Conservation (phyloP, 2,113 vertebrate species). For the Gobius niger region DNA sequence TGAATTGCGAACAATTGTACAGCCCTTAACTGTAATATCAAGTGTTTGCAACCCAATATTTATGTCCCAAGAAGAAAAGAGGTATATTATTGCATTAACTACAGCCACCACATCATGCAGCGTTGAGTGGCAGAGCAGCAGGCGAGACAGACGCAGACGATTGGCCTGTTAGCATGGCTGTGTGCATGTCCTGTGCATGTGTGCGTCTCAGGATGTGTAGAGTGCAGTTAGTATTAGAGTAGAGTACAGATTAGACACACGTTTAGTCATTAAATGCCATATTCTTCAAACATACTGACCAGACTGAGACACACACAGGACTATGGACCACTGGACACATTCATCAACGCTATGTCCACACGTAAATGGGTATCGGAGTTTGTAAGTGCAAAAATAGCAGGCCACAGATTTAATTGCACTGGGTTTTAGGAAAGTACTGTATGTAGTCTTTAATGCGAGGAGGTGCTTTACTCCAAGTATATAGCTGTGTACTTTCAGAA, state of each 20-base stretch:
- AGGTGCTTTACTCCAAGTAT: too few species aligned
- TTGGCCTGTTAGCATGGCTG: slow-evolving; percentile 45
- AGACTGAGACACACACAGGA: slow-evolving; percentile 67
- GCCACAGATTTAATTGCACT: too few species aligned
- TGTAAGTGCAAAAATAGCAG: too few species aligned
- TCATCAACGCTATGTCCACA: slow-evolving; percentile 4
- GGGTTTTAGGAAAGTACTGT: too few species aligned
- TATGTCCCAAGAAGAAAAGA: too few species aligned
- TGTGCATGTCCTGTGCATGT: slow-evolving; percentile 55
- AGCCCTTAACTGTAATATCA: too few species aligned
- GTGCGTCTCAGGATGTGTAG: slow-evolving; percentile 67
- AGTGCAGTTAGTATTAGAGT: slow-evolving; percentile 48
- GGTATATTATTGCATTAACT: neutral
- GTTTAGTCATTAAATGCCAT: slow-evolving; percentile 1
- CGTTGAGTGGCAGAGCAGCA: slow-evolving; percentile 31
- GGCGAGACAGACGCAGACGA: slow-evolving; percentile 47
- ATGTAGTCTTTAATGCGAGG: too few species aligned
- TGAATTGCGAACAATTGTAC: neutral
- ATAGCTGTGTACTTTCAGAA: too few species aligned
- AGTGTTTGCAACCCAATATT: neutral
- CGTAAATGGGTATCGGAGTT: neutral
- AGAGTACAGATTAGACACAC: slow-evolving; percentile 36
- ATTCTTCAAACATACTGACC: slow-evolving; percentile 13
- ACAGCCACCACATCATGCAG: neutral
- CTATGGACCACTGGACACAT: slow-evolving; percentile 18